phyloP scores from a whole-genome alignment of 2,113 vertebrate genomes.

The Mus musculus region GRCm39 chr9:70454001-70454500 shows the following conservation, averaged over 20 bases:
- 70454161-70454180: not conserved
- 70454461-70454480: not conserved
- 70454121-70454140: not conserved
- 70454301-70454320: not conserved
- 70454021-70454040: not conserved
- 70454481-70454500: not conserved
- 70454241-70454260: not conserved
- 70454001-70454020: constrained; percentile 1
- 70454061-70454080: not conserved
- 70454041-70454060: not conserved
- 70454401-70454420: not conserved
- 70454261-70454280: not conserved
- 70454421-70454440: not conserved
- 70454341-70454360: constrained; percentile 11
- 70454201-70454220: not conserved
- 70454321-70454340: constrained; percentile 13
- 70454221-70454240: not conserved
- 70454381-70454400: not conserved
- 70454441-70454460: not conserved
- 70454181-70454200: not conserved
- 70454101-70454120: not conserved
- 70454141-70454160: not conserved
- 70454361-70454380: not conserved
- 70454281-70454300: constrained; percentile 25
- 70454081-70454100: not conserved